Conservation (phyloP, 2,797 vertebrate genomes). For the Pangasius mekongensis region DNA sequence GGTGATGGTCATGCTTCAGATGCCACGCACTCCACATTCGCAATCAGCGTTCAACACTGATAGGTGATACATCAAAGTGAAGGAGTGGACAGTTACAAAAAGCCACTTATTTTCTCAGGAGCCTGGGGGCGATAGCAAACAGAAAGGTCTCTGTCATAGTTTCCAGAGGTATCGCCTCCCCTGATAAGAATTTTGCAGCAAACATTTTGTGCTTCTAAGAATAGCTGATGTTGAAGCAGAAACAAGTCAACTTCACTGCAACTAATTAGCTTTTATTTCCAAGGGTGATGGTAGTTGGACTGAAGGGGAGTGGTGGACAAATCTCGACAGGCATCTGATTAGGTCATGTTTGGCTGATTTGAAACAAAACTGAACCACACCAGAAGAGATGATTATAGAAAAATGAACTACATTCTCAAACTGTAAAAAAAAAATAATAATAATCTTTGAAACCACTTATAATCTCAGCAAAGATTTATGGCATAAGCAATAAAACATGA, state of each 20-base stretch:
- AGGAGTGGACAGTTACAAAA: constrained; percentile 27
- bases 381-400: background rate
- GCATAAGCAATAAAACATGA: background rate
- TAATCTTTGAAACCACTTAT: background rate
- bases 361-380: background rate
- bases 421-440: background rate
- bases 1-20: constrained; percentile 47
- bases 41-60: background rate
- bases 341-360: constrained; percentile 1
- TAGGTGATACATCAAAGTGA: constrained; percentile 40
- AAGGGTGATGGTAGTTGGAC: background rate
- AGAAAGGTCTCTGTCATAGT: constrained; percentile 43
- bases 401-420: background rate
- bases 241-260: constrained; percentile 25
- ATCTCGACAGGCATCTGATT: constrained; percentile 1
- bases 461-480: background rate
- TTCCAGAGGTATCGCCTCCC: constrained; percentile 27
- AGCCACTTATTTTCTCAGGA: constrained; percentile 51
- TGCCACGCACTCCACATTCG: constrained; percentile 53
- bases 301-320: background rate
- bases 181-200: constrained; percentile 49
- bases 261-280: constrained; percentile 3
- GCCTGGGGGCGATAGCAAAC: constrained; percentile 44
- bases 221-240: constrained; percentile 32
- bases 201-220: constrained; percentile 37